These are phyloP conservation scores for western clawed frog (Xenopus tropicalis) DNA, from an alignment of 2,113 vertebrate species.

Conservation along the genomic window UCB_Xtro_10.0 CM004451.2:53214501-53215000, in stretches of 20 bases:
- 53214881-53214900: slow-evolving; percentile 43
- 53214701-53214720: no score
- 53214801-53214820: slow-evolving; percentile 25
- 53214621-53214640: no score
- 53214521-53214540: no score
- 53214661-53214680: no score
- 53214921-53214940: slow-evolving; percentile 43
- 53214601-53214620: no score
- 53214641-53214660: no score
- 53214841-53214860: slow-evolving; percentile 43
- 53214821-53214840: slow-evolving; percentile 26
- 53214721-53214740: no score
- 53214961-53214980: slow-evolving; percentile 21
- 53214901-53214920: slow-evolving; percentile 37
- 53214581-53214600: no score
- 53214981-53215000: slow-evolving; percentile 22
- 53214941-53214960: slow-evolving; percentile 32
- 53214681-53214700: no score
- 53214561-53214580: no score
- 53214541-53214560: no score
- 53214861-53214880: slow-evolving; percentile 41
- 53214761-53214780: background rate
- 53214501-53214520: no score
- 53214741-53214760: background rate
- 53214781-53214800: slow-evolving; percentile 5